phyloP scores from a whole-genome alignment of 2,113 vertebrate species.

The Prunella fulvescens region DNA sequence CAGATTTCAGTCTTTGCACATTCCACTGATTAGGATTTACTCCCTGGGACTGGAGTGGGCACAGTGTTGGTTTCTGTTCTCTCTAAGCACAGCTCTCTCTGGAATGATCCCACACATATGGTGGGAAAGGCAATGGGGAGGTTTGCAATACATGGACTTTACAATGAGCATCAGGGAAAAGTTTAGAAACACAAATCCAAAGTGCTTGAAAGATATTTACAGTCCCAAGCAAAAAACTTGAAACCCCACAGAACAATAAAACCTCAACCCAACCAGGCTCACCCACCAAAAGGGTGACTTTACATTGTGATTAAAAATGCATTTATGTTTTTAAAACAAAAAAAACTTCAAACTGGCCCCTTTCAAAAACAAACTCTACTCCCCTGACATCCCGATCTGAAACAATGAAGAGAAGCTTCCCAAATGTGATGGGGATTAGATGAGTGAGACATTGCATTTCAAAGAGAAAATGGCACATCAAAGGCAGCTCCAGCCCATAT shows the following conservation, averaged over 20 bases:
- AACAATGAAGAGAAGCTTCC: conserved; percentile 18
- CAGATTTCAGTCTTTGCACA: background rate
- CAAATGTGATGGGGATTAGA: conserved; percentile 34
- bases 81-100: background rate
- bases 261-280: background rate
- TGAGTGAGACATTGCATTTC: conserved; percentile 48
- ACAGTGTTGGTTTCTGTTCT: background rate
- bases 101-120: background rate
- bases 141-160: background rate
- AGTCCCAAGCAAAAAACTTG: background rate
- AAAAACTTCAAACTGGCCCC: conserved; percentile 5
- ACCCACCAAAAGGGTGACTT: background rate
- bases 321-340: background rate
- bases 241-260: background rate
- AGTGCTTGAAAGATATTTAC: background rate
- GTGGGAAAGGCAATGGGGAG: background rate
- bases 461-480: conserved; percentile 52
- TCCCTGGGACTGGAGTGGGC: background rate
- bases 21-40: background rate
- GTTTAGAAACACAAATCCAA: background rate
- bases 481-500: background rate
- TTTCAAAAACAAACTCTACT: conserved; percentile 39
- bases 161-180: background rate
- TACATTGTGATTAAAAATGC: background rate
- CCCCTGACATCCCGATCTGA: background rate